Conservation (phyloP, 2,797 vertebrate genomes). For the Epinephelus awoara region DNA sequence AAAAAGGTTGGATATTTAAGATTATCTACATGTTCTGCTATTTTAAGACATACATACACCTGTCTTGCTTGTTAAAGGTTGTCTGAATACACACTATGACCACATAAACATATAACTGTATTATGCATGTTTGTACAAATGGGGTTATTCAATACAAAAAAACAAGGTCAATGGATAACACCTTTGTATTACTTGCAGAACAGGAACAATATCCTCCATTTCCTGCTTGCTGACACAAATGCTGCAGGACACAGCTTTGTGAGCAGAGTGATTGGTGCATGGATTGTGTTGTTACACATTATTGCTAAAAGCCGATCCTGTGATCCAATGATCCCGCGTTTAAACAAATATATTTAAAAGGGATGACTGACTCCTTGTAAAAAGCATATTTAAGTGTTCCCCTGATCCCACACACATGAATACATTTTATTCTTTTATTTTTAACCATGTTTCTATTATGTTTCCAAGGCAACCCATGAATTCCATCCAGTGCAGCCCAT, state of each 20-base stretch:
- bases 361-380: constrained; percentile 57
- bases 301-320: constrained; percentile 54
- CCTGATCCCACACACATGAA: constrained; percentile 65
- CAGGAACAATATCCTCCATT: constrained; percentile 47
- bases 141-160: constrained; percentile 21
- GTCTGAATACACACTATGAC: constrained; percentile 4
- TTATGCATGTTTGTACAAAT: constrained; percentile 3
- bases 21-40: not conserved
- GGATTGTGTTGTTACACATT: constrained; percentile 76
- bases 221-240: constrained; percentile 46
- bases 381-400: constrained; percentile 62
- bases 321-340: constrained; percentile 65
- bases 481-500: constrained; percentile 68
- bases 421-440: constrained; percentile 74
- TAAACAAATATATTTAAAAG: constrained; percentile 76
- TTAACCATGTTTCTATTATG: constrained; percentile 81
- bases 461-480: constrained; percentile 81
- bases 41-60: constrained; percentile 2
- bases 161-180: constrained; percentile 47
- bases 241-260: constrained; percentile 60
- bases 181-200: constrained; percentile 44
- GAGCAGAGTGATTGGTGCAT: constrained; percentile 60
- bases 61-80: not conserved
- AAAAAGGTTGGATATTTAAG: not conserved
- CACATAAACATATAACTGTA: constrained; percentile 4